Evolutionary conservation across 2,113 vertebrate species (phyloP).

Genomic region (Rhinolophus ferrumequinum): DNA sequence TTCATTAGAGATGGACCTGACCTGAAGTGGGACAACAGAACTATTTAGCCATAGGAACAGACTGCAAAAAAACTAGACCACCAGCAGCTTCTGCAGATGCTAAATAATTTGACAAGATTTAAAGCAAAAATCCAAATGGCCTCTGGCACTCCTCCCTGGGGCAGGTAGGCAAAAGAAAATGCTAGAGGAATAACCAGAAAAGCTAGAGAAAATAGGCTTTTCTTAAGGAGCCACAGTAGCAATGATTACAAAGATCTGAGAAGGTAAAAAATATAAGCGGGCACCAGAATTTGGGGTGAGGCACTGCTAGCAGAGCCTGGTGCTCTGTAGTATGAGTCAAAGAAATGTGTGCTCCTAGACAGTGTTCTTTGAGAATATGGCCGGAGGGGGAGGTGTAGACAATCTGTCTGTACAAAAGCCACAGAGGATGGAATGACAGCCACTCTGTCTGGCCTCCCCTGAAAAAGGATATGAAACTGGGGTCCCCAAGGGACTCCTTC

Average conservation of each 20-base stretch:
- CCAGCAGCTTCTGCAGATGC: background rate
- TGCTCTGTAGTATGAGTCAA: background rate
- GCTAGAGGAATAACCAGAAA: background rate
- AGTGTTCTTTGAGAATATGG: background rate
- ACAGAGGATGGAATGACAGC: background rate
- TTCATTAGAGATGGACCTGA: fast-evolving
- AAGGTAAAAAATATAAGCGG: background rate
- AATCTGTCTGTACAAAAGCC: background rate
- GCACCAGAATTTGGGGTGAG: background rate
- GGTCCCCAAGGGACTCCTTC: background rate
- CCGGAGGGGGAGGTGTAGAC: background rate
- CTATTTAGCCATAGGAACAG: fast-evolving
- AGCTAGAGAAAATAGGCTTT: background rate
- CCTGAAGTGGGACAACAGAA: background rate
- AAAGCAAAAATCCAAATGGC: background rate
- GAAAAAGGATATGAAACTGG: background rate
- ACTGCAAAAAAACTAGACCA: background rate
- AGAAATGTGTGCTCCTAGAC: background rate
- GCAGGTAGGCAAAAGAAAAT: background rate
- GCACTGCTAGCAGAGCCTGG: background rate
- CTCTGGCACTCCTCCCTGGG: background rate
- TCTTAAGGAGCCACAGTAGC: background rate
- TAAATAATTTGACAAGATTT: background rate
- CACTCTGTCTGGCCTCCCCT: background rate
- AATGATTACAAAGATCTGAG: background rate